Base-by-base conservation (phyloP, 2,888 invertebrate genomes). In the Calliopum simillimum region DNA sequence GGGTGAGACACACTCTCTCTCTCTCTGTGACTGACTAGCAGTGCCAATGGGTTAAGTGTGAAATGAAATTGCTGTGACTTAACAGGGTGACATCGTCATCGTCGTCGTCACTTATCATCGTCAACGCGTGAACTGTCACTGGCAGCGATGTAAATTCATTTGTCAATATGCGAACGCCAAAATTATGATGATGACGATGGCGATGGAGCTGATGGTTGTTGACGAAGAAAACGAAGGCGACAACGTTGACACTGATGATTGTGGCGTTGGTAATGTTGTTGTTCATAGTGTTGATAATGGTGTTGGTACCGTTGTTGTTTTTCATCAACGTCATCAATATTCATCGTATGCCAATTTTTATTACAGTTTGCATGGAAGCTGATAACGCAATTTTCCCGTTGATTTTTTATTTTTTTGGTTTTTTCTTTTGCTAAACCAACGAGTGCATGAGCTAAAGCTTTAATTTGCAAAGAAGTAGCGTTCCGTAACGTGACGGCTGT, bases 101-200 rank as follows among this genome's bases (percentile, higher is more conserved):
- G 33, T 41, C 65, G 4, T 21, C 47, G 47, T 59, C 67, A 67
- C 67, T 47, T 58, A 67, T 47, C 66, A 56, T 47, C 66, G 47
- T 66, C 66, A 66, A 58, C 51, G 41, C 33, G 58, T n/a, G 41
- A 33, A 59, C 59, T 47, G 33, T 47, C 46, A 59, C 49, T 49
- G 67, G 49, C 67, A 67, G 58, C 67, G 67, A 59, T 59, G 67
- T 58, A 67, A 67, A 67, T 59, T 46, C 67, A 67, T 49, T 58
- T 59, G 67, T 67, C 67, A 67, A 67, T 67, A 67, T 47, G 49
- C 43, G 67, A 67, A 58, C 47, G 67, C 47, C 67, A 59, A 67
- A 67, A 67, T 67, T 58, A 49, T 58, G 65, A 56, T 41, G 43
- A 55, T 47, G 55, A 55, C 43, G 65, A 66, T 43, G 44, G 21